Percentiles rank a stretch among this genome's conserved stretches.
These are phyloP conservation scores for Bos javanicus DNA, from an alignment of 2,113 vertebrate species.

Conservation along the genomic window DNA sequence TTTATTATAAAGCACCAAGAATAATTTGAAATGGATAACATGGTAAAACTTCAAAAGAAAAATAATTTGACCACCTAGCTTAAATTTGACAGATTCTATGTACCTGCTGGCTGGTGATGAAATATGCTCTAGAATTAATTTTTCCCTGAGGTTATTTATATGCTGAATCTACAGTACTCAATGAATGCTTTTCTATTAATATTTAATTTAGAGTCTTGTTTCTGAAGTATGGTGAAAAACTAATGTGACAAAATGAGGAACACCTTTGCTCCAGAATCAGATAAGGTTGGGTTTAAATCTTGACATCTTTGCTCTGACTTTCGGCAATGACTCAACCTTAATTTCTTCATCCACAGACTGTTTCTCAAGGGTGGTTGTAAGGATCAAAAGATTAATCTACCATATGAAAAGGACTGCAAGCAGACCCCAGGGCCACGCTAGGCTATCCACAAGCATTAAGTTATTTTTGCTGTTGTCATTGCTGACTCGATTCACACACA, in stretches of 20 bases:
- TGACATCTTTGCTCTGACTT: not conserved
- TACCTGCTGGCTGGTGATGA: slow-evolving; percentile 34
- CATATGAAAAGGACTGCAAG: not conserved
- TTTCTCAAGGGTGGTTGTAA: not conserved
- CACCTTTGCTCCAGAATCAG: not conserved
- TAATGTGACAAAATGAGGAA: not conserved
- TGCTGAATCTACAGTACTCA: not conserved
- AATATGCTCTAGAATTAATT: slow-evolving; percentile 6
- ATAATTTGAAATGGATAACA: not conserved
- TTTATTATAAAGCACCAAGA: not conserved
- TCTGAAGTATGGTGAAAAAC: not conserved
- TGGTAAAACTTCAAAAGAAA: not conserved
- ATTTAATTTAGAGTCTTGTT: slow-evolving; percentile 60
- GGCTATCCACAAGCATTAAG: not conserved
- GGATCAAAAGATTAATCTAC: not conserved
- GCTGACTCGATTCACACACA: not conserved
- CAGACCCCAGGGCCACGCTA: not conserved
- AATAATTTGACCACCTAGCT: not conserved
- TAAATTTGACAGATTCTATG: not conserved
- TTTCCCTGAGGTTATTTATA: slow-evolving; percentile 31
- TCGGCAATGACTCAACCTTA: not conserved
- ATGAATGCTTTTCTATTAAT: slow-evolving; percentile 34
- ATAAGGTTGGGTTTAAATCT: not conserved
- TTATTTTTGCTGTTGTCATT: not conserved
- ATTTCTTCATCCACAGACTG: not conserved